Base-by-base conservation (phyloP, 2,113 vertebrate genomes). In the Mormyrus iriodes region DNA sequence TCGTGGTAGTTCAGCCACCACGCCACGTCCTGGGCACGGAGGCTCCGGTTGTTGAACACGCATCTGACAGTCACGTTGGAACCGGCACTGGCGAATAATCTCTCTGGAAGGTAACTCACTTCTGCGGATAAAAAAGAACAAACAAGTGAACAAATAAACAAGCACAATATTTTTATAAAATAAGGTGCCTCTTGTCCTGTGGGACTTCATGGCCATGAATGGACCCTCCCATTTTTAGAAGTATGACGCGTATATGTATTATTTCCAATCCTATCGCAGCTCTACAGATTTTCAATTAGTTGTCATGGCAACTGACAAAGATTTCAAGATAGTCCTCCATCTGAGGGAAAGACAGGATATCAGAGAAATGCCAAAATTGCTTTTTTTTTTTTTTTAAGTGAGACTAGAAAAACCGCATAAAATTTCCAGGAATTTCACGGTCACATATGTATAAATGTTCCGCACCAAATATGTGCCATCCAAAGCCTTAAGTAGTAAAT, bases 71-170 rank as follows among this genome's bases (percentile, higher is more conserved):
- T 98, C 42, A 96, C 90, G 0, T 95, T 96, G 55, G 97, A 97
- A 1, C 97, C 97, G 0, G 94, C 94, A 0, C 90, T 95, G 10
- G 92, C 94, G 91, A 97, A 94, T 44, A 95, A 91, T 91, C 95
- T 96, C 53, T 97, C 91, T 4, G 98, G 98, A 61, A 98, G 96
- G 93, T 99, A 99, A 85, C 96, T 96, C 88, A 97, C 96, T 12
- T 92, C 96, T 97, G 94, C 90, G 89, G 39, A 82, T 88, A 88
- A 88, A 88, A 49, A 13, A 53, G 79, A 44, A 12, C 76, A 88
- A 48, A 48, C 31, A 44, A 6, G 42, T 7, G 65, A 49, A 13
- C 76, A 88, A 48, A 46, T 21, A 84, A 8, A 17, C 13, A 58
- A 83, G 58, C 24, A 21, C 19, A 53, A 52, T 19, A 79, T 61